Evolutionary conservation across 2,888 invertebrate species (phyloP).

Genomic region (Sinodicranocentrus sp.): DNA sequence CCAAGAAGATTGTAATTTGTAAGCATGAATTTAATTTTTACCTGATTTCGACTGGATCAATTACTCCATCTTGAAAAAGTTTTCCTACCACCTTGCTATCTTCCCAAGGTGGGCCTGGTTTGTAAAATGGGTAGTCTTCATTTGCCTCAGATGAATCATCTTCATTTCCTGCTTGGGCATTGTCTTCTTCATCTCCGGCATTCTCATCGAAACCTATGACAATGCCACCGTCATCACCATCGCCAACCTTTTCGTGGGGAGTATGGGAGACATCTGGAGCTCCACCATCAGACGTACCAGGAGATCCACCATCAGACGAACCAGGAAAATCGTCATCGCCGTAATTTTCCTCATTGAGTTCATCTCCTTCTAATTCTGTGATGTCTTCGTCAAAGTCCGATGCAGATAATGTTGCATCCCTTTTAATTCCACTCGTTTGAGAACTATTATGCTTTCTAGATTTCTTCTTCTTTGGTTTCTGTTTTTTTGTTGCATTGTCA

Average conservation of each 20-base stretch:
- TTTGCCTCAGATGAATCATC: background rate
- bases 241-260: background rate
- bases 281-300: background rate
- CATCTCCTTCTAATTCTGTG: too few species aligned
- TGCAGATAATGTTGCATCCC: too few species aligned
- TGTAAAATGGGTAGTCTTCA: constrained; percentile 2
- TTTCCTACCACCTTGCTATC: constrained; percentile 31
- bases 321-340: too few species aligned
- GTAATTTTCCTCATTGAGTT: too few species aligned
- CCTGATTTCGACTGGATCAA: constrained; percentile 17
- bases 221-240: background rate
- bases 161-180: background rate
- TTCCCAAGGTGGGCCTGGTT: constrained; percentile 46
- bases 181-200: too few species aligned
- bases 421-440: too few species aligned
- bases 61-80: background rate
- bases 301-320: too few species aligned
- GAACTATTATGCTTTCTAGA: too few species aligned
- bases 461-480: too few species aligned
- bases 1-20: too few species aligned
- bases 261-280: background rate
- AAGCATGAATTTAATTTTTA: background rate
- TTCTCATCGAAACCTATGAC: background rate
- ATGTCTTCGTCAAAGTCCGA: too few species aligned
- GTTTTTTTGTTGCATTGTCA: too few species aligned